Base-by-base conservation (phyloP, 2,113 vertebrate species). In the Percopsis transmontana region DNA sequence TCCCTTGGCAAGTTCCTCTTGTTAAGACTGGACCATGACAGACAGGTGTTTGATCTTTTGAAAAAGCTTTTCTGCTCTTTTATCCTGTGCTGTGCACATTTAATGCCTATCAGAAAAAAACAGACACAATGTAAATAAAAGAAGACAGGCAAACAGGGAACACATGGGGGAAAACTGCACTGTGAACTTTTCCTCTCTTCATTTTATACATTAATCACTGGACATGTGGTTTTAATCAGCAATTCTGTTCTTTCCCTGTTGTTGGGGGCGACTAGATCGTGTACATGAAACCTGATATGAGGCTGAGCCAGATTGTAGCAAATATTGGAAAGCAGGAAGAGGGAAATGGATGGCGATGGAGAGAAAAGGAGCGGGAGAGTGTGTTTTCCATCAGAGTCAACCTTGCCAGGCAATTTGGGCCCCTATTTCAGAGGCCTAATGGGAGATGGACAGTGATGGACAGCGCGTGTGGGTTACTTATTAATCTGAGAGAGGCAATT, bases 391-490 rank as follows among this genome's bases (percentile, higher is more conserved):
- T 91, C 87, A 80, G 85, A 86, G 79, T 84, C 65, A 69, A 85
- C 85, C 85, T 86, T 80, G 78, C 86, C 76, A 86, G 80, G 89
- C 90, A 91, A 91, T 92, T 88, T 90, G 78, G 89, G 81, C 80
- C 85, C 74, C 88, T 87, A 91, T 91, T 91, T 88, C 85, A 82
- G 88, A 89, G 77, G 80, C 79, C 85, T 92, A 92, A 92, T 92
- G 89, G 90, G 88, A 91, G 90, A 91, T 90, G 90, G 91, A 89
- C 91, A 91, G 88, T 91, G 91, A 92, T 90, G 90, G 90, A 91
- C 91, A 92, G 89, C 67, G 76, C 80, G 79, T 92, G 88, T 91
- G 85, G 90, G 87, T 91, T 91, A 90, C 88, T 92, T 92, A 91
- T 92, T 92, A 92, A 91, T 92, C 90, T 76, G 79, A 75, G 87